phyloP scores from a whole-genome alignment of 2,113 vertebrate species.

The Loxodonta africana region DNA sequence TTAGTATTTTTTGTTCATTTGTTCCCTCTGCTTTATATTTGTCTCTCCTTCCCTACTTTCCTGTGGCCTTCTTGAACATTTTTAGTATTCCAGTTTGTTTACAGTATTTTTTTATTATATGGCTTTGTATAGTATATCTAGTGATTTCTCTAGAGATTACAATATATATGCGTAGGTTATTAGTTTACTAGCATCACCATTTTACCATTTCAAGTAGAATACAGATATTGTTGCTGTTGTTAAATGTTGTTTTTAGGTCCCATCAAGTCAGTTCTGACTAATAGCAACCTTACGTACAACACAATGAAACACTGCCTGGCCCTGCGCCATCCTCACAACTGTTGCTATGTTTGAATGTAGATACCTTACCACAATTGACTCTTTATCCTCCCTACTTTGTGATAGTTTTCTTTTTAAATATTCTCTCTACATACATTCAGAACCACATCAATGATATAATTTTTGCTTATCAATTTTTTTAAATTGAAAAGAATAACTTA shows the following conservation, averaged over 20 bases:
- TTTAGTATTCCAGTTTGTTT: background rate
- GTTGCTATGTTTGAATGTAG: background rate
- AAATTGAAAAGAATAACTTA: background rate
- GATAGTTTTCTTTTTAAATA: background rate
- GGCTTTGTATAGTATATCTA: background rate
- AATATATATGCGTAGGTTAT: background rate
- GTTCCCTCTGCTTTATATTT: background rate
- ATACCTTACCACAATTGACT: background rate
- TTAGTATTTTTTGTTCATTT: background rate
- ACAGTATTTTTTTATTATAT: background rate
- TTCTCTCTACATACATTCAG: background rate
- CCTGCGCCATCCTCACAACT: background rate
- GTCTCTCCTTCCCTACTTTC: background rate
- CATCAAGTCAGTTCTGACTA: background rate
- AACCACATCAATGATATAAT: background rate
- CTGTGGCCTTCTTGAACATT: background rate
- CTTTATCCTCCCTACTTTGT: background rate
- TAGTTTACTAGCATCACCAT: background rate
- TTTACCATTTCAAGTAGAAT: background rate
- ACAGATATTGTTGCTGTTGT: background rate
- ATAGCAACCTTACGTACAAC: background rate
- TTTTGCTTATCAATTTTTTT: conserved; percentile 11
- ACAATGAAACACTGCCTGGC: background rate
- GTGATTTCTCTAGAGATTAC: background rate
- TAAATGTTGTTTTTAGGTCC: background rate